These are phyloP conservation scores for Cephalopachus bancanus DNA, from an alignment of 2,797 vertebrate species.

Conservation along the genomic window DNA sequence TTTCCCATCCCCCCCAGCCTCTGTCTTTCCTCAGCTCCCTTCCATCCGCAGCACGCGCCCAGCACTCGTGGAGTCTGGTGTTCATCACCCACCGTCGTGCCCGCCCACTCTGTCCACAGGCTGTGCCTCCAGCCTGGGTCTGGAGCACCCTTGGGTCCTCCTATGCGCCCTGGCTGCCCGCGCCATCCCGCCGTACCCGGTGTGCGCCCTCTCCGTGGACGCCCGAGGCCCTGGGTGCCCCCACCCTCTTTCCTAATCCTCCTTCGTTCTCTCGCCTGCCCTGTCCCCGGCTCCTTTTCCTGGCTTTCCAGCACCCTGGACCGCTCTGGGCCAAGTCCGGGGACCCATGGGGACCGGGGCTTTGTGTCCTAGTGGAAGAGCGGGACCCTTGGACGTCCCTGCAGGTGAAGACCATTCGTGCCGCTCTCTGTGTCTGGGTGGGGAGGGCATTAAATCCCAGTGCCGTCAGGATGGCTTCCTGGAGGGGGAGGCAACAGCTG, in stretches of 20 bases:
- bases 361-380: neutral
- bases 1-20: too few relatives aligned
- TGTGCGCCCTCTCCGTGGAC: neutral
- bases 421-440: too few relatives aligned
- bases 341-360: neutral
- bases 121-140: neutral
- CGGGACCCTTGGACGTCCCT: neutral
- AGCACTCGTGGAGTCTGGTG: neutral
- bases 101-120: fast-evolving
- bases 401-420: neutral
- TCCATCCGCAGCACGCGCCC: too few relatives aligned
- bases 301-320: fast-evolving
- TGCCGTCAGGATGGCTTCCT: neutral
- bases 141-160: neutral
- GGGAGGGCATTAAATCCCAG: fast-evolving
- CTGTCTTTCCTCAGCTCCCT: too few relatives aligned
- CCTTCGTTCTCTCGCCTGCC: neutral
- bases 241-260: fast-evolving
- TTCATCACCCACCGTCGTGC: fast-evolving
- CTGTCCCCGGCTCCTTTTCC: too few relatives aligned
- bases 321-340: fast-evolving
- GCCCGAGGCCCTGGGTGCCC: neutral
- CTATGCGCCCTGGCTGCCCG: neutral
- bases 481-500: neutral
- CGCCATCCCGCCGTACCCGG: fast-evolving